A percentile compares a stretch with the other conserved stretches of the same genome.
Evolutionary conservation across 23 tunicate species (phyloP).

Genomic region (Halocynthia aurantium): DNA sequence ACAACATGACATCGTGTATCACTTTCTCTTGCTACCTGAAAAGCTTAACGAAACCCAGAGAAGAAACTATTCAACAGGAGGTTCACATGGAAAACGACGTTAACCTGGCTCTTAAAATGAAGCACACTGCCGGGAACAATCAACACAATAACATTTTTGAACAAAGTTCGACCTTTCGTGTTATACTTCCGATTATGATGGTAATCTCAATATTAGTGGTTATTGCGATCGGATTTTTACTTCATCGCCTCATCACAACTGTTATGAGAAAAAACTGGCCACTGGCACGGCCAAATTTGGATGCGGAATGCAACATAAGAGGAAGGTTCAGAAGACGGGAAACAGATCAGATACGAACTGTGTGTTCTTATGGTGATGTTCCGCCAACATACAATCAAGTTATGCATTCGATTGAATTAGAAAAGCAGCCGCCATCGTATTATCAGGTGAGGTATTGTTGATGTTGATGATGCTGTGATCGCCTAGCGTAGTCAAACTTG

Average conservation of each 20-base stretch:
- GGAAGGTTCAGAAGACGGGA: background rate
- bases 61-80: background rate
- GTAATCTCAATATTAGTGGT: conserved; percentile 17
- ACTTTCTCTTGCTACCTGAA: conserved; percentile 14
- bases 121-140: background rate
- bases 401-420: conserved; percentile 22
- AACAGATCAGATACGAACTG: conserved; percentile 4
- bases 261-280: conserved; percentile 26
- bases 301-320: background rate
- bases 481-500: background rate
- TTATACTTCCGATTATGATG: conserved; percentile 27
- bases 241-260: conserved; percentile 20
- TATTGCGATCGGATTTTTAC: conserved; percentile 25
- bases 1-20: conserved; percentile 3
- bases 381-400: conserved; percentile 43
- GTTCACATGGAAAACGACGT: background rate
- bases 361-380: conserved; percentile 25
- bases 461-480: background rate
- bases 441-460: conserved; percentile 16
- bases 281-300: background rate
- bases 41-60: background rate
- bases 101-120: background rate
- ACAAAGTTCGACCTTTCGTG: conserved; percentile 9
- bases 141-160: background rate
- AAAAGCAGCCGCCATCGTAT: conserved; percentile 27